A percentile compares a stretch with the other conserved stretches of the same genome.
Conservation (phyloP, 2,113 vertebrate genomes). For the Coreoperca whiteheadi region DNA sequence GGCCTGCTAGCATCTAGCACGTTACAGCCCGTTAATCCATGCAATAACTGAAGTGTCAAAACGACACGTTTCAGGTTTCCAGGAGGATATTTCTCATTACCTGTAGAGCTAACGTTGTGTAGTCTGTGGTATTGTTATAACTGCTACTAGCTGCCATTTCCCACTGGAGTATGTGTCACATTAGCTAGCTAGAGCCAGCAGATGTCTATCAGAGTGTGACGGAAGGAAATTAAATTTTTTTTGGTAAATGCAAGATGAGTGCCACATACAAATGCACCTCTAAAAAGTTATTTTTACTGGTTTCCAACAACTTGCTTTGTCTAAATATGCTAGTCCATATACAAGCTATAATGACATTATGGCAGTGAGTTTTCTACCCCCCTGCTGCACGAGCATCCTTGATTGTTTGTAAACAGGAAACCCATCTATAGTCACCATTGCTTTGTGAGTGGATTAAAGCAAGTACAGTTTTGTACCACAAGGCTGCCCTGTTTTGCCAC, state of each 20-base stretch:
- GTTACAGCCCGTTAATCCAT: background rate
- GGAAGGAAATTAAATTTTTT: too few relatives aligned
- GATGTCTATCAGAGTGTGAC: background rate
- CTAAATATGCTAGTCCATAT: background rate
- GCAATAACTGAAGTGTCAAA: background rate
- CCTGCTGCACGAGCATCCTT: background rate
- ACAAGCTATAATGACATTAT: background rate
- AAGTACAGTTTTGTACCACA: background rate
- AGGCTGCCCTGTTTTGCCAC: background rate
- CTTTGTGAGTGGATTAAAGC: background rate
- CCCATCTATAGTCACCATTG: background rate
- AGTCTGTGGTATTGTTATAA: background rate
- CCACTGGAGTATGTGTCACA: background rate
- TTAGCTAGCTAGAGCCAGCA: background rate
- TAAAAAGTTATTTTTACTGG: background rate
- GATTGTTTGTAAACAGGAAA: constrained; percentile 14
- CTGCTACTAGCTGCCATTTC: background rate
- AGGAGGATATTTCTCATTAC: background rate
- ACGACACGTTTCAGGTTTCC: accelerated
- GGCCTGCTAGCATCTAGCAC: background rate
- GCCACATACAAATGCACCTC: background rate
- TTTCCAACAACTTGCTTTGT: background rate
- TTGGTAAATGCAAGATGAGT: background rate
- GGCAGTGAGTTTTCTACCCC: background rate
- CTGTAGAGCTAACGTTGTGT: background rate